phyloP scores from a whole-genome alignment of 2,888 invertebrate genomes.

The Heliconius sara region DNA sequence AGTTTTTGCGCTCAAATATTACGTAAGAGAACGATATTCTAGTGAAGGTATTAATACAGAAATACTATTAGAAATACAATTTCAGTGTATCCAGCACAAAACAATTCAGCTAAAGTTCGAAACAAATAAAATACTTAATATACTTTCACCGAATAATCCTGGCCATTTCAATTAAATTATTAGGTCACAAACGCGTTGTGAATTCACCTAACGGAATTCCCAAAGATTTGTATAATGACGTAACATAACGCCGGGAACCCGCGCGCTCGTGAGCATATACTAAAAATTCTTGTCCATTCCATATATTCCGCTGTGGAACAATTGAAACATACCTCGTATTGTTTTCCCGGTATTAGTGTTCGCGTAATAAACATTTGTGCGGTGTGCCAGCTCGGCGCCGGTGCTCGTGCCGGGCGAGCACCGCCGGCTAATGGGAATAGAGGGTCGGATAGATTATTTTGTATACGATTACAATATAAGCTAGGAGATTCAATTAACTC shows the following conservation, averaged over 20 bases:
- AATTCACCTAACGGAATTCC: neutral
- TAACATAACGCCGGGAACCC: neutral
- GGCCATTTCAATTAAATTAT: neutral
- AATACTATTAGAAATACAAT: too few species aligned
- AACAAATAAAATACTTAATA: too few species aligned
- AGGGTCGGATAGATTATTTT: constrained; percentile 16
- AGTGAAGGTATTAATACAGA: too few species aligned
- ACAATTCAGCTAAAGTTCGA: too few species aligned
- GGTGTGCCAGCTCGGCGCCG: neutral
- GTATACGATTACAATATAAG: constrained; percentile 26
- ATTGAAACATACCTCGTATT: constrained; percentile 26
- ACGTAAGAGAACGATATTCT: too few species aligned
- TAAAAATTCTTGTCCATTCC: constrained; percentile 15
- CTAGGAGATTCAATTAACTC: constrained; percentile 16
- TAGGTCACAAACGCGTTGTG: neutral
- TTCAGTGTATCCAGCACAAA: too few species aligned
- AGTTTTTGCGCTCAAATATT: too few species aligned
- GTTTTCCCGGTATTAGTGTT: constrained; percentile 14
- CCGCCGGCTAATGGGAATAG: neutral
- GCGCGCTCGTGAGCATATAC: constrained; percentile 4
- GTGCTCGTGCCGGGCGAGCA: neutral
- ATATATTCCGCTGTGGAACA: constrained; percentile 3
- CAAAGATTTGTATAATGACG: neutral
- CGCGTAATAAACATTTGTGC: constrained; percentile 18
- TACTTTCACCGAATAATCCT: neutral